These are phyloP conservation scores for Malaclemys terrapin DNA, from an alignment of 2,113 vertebrate species.

Conservation along the genomic window DNA sequence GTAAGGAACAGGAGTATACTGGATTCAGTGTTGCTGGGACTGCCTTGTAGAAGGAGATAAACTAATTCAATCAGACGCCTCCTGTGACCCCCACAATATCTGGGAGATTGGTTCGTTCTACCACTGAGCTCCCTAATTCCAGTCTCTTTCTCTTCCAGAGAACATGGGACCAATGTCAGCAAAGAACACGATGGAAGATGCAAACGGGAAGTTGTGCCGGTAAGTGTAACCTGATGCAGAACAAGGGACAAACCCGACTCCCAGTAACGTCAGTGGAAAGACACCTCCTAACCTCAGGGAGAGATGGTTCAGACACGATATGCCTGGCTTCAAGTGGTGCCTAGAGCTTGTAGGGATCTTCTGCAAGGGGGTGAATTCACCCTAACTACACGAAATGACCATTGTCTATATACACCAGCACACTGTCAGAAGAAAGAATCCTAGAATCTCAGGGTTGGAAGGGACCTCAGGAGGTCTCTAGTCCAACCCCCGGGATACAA, in stretches of 20 bases:
- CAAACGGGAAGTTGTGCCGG: not conserved
- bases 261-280: not conserved
- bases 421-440: rapidly evolving
- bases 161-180: not conserved
- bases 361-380: not conserved
- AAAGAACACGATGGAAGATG: conserved; percentile 57
- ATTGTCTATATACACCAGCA: not conserved
- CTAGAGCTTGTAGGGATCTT: not conserved
- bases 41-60: not conserved
- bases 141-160: not conserved
- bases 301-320: not conserved
- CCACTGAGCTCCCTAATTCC: not conserved
- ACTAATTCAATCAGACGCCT: not conserved
- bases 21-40: not conserved
- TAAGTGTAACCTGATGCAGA: not conserved
- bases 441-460: no score
- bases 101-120: not conserved
- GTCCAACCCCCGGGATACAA: not conserved
- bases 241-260: not conserved
- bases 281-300: not conserved
- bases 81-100: not conserved
- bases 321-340: not conserved
- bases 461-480: no score
- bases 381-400: not conserved
- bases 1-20: not conserved